Evolutionary conservation across 1,140 invertebrate genomes (phyloP).

Genomic region (Amyelois transitella): DNA sequence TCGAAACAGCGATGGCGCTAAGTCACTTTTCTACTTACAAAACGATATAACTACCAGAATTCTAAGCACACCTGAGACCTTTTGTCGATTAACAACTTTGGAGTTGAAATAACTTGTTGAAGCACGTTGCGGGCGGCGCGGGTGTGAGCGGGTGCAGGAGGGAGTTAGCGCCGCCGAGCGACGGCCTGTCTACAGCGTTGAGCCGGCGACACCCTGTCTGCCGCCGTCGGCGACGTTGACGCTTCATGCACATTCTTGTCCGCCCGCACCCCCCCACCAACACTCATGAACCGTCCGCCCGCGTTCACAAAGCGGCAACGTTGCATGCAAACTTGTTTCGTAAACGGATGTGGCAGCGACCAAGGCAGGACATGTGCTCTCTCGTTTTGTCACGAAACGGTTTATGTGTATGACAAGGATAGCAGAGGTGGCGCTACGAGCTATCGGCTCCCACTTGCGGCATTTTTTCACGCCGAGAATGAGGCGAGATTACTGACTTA

Average conservation of each 20-base stretch:
- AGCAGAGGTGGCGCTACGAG: conserved; percentile 68
- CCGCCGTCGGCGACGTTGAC: conserved; percentile 84
- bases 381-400: conserved; percentile 25
- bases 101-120: conserved; percentile 73
- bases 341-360: conserved; percentile 78
- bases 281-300: conserved; percentile 56
- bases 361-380: conserved; percentile 50
- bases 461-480: conserved; percentile 74
- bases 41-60: conserved; percentile 38
- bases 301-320: conserved; percentile 68
- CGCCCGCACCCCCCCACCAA: conserved; percentile 61
- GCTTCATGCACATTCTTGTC: conserved; percentile 73
- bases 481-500: conserved; percentile 71
- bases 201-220: conserved; percentile 93
- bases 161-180: conserved; percentile 75
- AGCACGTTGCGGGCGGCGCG: conserved; percentile 50
- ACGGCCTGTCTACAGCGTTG: conserved; percentile 84
- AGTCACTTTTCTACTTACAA: conserved; percentile 26
- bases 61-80: conserved; percentile 39
- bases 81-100: conserved; percentile 30
- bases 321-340: conserved; percentile 78
- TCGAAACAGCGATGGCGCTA: conserved; percentile 72
- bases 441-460: conserved; percentile 73
- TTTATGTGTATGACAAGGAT: conserved; percentile 30
- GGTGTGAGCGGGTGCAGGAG: conserved; percentile 42